Base-by-base conservation (phyloP, 2,888 invertebrate species). In the Calliopum simillimum region DNA sequence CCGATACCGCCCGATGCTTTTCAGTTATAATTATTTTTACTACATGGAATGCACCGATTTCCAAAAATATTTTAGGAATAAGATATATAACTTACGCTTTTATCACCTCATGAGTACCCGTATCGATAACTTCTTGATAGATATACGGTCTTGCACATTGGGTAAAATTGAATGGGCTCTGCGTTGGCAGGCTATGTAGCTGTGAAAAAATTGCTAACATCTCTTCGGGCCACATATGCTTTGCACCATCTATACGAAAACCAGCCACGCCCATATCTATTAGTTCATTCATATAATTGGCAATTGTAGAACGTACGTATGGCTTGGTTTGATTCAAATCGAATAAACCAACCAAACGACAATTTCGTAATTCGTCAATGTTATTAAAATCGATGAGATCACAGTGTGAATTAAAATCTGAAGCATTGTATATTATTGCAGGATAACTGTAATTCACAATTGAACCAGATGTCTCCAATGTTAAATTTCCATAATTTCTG, bases 221-320 rank as follows among this genome's bases (percentile, higher is more conserved):
- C 80, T 96, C 94, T 0, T 82, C 81, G 0, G 96, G 93, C 90
- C 90, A 91, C 92, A 93, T 93, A 82, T 93, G 93, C 77, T 92
- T 93, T 0, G 92, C 92, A 12, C 92, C 92, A 80, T 93, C 93
- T 55, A 93, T 88, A 79, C 93, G 90, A 86, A 95, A 95, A 33
- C 95, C 95, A 82, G 94, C 94, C 1, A 94, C 93, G 41, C 95
- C 95, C 68, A 90, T 82, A 65, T 89, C 89, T 43, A 79, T 71
- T 46, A 82, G 71, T 23, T 75, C 72, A 72, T 82, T 76, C 64
- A 82, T 69, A 59, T 76, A 80, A 1, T 75, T 74, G 2, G 77
- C 72, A 8, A 94, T 89, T 83, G 89, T 90, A 1, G 85, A 81
- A 11, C 90, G 87, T 2, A 94, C 94, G 74, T 90, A 88, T 8